These are phyloP conservation scores for Osmerus eperlanus DNA, from an alignment of 2,113 vertebrate species.

Conservation along the genomic window DNA sequence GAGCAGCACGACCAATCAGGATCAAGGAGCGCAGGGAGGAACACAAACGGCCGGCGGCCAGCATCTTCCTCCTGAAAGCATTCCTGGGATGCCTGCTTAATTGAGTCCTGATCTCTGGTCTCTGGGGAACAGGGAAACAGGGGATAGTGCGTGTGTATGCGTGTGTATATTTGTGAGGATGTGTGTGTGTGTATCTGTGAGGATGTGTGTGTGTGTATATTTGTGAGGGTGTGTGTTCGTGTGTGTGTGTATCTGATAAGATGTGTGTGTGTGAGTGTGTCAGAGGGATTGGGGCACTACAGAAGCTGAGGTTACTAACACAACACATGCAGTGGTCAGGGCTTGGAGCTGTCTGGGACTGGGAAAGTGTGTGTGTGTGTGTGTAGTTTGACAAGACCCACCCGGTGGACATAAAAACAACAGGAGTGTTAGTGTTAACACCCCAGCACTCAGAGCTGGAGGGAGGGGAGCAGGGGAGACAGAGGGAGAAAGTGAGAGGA, in stretches of 20 bases:
- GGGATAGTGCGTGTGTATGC: neutral
- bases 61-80: slow-evolving; percentile 70
- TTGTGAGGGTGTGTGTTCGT: no score
- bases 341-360: slow-evolving; percentile 46
- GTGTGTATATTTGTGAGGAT: neutral
- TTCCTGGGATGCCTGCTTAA: slow-evolving; percentile 72
- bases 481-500: neutral
- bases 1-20: slow-evolving; percentile 60
- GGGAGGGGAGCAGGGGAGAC: neutral
- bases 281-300: neutral
- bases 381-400: slow-evolving; percentile 39
- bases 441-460: slow-evolving; percentile 17
- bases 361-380: neutral
- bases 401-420: slow-evolving; percentile 50
- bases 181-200: neutral
- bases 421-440: slow-evolving; percentile 55
- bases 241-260: no score
- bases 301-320: slow-evolving; percentile 69
- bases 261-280: neutral
- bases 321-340: slow-evolving; percentile 58
- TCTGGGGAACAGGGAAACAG: neutral
- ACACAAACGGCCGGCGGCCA: slow-evolving; percentile 48
- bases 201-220: no score
- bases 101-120: slow-evolving; percentile 67
- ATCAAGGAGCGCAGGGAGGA: slow-evolving; percentile 61